Base-by-base conservation (phyloP, 2,797 vertebrate species). In the Stomatorhinus walkeri region DNA sequence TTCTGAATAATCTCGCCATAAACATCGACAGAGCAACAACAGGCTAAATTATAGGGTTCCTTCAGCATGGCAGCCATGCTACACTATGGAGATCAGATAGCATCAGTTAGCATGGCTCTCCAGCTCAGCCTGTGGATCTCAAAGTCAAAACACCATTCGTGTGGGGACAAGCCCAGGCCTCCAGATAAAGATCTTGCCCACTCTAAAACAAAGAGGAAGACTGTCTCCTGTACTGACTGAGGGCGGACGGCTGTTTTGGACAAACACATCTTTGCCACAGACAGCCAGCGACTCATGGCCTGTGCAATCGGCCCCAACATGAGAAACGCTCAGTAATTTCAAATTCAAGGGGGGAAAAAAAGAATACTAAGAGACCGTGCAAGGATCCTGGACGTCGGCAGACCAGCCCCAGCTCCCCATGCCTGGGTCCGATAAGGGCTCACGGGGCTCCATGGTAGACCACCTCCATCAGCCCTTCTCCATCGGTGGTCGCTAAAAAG, bases 91-190 rank as follows among this genome's bases (percentile, higher is more conserved):
- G 28, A 36, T 72, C 28, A 6, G 90, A 91, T 91, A 88, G 79
- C 89, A 91, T 91, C 91, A 86, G 87, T 79, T 87, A 90, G 85
- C 68, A 46, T 59, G 56, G 88, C 89, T 89, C 72, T 91, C 88
- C 86, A 89, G 76, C 3, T 12, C 49, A 87, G 86, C 88, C 88
- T 89, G 86, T 90, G 54, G 88, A 87, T 89, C 90, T 87, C 68
- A 36, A 92, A 95, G 94, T 94, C 95, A 92, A 91, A 92, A 92
- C 90, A 92, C 88, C 54, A 85, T 76, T 90, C 90, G 49, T 89
- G 91, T 92, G 89, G n/a, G 81, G 87, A 91, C 92, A 92, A 64
- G 90, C 88, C 90, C 83, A 51, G 59, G 46, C 16, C 48, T 89
- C 87, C 28, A 36, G 88, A 90, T 89, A 88, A 90, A 88, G 88